phyloP scores from a whole-genome alignment of 1,140 invertebrate genomes.

The Drosophila pachea region DNA sequence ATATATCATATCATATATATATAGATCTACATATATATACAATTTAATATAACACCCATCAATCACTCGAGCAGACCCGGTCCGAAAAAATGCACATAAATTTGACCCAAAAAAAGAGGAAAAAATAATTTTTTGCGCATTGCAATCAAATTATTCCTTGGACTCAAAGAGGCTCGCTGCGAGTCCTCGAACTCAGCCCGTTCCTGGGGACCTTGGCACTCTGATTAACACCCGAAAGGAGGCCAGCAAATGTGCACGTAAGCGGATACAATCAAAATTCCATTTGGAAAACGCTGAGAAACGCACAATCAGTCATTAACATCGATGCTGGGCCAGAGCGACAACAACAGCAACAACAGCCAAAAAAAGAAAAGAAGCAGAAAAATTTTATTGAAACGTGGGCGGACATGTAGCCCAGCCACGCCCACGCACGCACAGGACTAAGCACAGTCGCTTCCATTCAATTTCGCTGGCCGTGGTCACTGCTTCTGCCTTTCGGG shows the following conservation, averaged over 20 bases:
- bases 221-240: constrained; percentile 46
- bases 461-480: constrained; percentile 43
- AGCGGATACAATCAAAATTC: constrained; percentile 77
- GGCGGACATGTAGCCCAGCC: neutral
- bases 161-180: neutral
- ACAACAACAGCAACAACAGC: no score
- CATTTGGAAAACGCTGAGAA: constrained; percentile 69
- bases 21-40: no score
- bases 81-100: neutral
- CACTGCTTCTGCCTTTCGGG: constrained; percentile 36
- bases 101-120: neutral
- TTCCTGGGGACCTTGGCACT: neutral
- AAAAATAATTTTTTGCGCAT: neutral
- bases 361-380: constrained; percentile 10
- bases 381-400: constrained; percentile 17
- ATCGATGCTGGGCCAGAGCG: constrained; percentile 17
- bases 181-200: neutral
- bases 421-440: neutral
- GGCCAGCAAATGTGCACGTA: constrained; percentile 57
- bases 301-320: constrained; percentile 75
- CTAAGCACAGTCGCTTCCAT: constrained; percentile 27
- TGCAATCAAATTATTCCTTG: constrained; percentile 23
- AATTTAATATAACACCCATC: neutral
- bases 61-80: neutral
- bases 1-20: no score